phyloP scores from a whole-genome alignment of 2,888 invertebrate species.

The Eustalomyia histrio region DNA sequence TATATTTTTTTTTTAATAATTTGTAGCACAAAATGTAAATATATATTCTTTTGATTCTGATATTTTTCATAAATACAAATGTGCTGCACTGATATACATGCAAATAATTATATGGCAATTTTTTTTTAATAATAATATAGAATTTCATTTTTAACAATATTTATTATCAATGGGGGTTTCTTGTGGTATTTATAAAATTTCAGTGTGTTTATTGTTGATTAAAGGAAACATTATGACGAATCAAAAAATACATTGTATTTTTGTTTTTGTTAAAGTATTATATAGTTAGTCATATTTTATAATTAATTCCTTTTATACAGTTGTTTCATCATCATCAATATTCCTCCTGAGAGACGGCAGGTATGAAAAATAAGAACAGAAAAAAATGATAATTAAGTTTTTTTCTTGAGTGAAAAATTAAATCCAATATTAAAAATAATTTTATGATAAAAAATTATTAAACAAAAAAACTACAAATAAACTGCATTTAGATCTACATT shows the following conservation, averaged over 20 bases:
- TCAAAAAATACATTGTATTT: slow-evolving; percentile 15
- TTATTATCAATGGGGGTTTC: slow-evolving; percentile 27
- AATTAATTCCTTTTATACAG: slow-evolving; percentile 74
- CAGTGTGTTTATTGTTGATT: slow-evolving; percentile 16
- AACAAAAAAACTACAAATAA: neutral
- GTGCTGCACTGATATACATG: neutral
- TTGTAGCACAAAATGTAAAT: slow-evolving; percentile 26
- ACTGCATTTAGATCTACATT: neutral
- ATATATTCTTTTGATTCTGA: slow-evolving; percentile 2
- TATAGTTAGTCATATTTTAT: neutral
- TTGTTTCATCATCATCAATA: slow-evolving; percentile 80
- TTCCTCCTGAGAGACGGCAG: slow-evolving; percentile 74
- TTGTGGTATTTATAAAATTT: slow-evolving; percentile 20
- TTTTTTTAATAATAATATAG: slow-evolving; percentile 1
- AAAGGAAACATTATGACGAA: slow-evolving; percentile 10
- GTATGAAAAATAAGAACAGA: slow-evolving; percentile 36
- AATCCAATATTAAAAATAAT: neutral
- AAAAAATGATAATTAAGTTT: slow-evolving; percentile 33
- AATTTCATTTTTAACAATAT: slow-evolving; percentile 8
- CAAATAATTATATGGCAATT: neutral
- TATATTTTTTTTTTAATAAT: neutral
- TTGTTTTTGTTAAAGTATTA: slow-evolving; percentile 14
- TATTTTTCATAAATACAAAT: slow-evolving; percentile 3
- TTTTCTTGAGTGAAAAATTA: neutral
- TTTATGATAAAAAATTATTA: neutral